Evolutionary conservation across 1,140 invertebrate genomes (phyloP), one percentile per base, ranked within the genome.

Genomic region (Listronotus oregonensis): DNA sequence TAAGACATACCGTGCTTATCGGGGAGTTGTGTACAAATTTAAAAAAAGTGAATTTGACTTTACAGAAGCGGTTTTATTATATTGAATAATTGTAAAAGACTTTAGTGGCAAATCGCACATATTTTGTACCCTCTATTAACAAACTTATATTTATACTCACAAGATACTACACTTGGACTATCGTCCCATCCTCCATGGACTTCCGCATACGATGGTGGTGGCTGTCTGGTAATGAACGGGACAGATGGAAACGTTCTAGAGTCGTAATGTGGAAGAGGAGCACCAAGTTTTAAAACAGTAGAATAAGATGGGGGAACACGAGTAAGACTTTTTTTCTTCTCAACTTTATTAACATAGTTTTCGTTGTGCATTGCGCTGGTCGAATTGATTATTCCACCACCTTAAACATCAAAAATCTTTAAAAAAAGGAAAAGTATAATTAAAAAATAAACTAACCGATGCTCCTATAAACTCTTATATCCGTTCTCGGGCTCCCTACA

Each of bases 141-240:
- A n/a, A n/a, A n/a, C n/a, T n/a, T n/a, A n/a, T n/a, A n/a, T n/a
- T 10, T 54, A 49, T 42, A 54, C 66, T 54, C 61, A 71, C 70
- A 64, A 42, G 70, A 67, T 44, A 66, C 56, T 17, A 60, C 39
- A 39, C 66, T 71, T 6, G 63, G 64, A 47, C 50, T 56, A 39
- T 71, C 61, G 14, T 66, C 64, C 62, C 62, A 69, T 7, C 65
- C 42, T 58, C 65, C 64, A 46, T 71, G 57, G 9, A 69, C 64
- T 67, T 77, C 69, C 9, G 71, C 71, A 43, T 77, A 77, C 14
- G 71, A 69, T 11, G 75, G 75, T 15, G 75, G 75, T 15, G 75
- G 75, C 49, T 65, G 54, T 49, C 73, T 60, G 11, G 69, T 43
- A 37, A 73, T 60, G 47, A 73, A 57, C 31, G 66, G 42, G 40